phyloP scores from a whole-genome alignment of 2,113 vertebrate genomes.

The Corythornis cristatus region DNA sequence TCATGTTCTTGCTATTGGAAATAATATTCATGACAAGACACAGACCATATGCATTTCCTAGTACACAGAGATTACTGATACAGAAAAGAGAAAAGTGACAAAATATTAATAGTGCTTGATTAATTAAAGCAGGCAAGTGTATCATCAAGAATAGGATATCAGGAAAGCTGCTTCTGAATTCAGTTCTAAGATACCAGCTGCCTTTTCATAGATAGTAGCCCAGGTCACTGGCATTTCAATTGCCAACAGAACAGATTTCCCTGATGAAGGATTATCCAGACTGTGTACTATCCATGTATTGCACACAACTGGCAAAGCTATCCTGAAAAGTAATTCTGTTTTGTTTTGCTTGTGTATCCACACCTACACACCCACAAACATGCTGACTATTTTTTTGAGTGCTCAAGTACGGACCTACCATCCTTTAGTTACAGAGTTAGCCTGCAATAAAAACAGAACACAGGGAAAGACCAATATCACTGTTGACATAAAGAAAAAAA shows the following conservation, averaged over 20 bases:
- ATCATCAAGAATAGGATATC: background rate
- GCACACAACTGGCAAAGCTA: background rate
- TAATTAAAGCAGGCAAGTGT: background rate
- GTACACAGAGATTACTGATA: background rate
- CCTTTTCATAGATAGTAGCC: background rate
- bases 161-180: background rate
- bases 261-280: background rate
- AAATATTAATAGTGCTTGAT: background rate
- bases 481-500: background rate
- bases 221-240: background rate
- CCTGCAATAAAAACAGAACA: constrained; percentile 54
- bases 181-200: constrained; percentile 24
- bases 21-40: background rate
- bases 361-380: background rate
- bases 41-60: background rate
- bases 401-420: constrained; percentile 16
- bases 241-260: background rate
- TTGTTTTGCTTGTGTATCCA: background rate
- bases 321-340: background rate
- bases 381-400: background rate
- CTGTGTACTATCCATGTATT: rapidly evolving
- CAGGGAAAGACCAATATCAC: constrained; percentile 78
- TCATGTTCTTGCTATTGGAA: background rate
- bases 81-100: background rate
- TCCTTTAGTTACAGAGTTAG: constrained; percentile 14